These are phyloP conservation scores for Climacteris rufus DNA, from an alignment of 2,113 vertebrate species.

Conservation along the genomic window DNA sequence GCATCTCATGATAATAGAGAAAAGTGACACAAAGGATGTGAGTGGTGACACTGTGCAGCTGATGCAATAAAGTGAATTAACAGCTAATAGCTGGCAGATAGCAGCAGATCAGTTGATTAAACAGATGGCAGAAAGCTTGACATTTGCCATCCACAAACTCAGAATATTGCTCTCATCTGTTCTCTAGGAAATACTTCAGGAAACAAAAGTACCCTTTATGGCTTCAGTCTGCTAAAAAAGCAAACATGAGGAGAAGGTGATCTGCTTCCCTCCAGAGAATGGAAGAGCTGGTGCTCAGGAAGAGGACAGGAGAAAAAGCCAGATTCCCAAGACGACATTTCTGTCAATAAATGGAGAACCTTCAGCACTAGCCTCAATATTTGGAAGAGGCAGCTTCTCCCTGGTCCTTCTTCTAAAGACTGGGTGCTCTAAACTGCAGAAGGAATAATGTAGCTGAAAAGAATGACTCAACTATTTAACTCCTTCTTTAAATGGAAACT, in stretches of 20 bases:
- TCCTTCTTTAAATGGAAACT: constrained; percentile 46
- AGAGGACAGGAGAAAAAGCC: not conserved
- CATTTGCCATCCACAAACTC: not conserved
- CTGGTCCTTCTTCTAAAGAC: not conserved
- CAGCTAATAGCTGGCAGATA: constrained; percentile 6
- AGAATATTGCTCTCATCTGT: not conserved
- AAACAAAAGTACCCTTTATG: not conserved
- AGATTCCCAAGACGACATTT: not conserved
- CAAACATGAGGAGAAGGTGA: not conserved
- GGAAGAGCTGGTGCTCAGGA: not conserved
- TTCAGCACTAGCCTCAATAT: not conserved
- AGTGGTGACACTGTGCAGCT: not conserved
- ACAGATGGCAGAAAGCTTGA: not conserved
- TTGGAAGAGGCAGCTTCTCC: not conserved
- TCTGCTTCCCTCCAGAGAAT: not conserved
- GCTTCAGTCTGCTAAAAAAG: not conserved
- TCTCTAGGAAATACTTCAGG: not conserved
- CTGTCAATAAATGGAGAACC: not conserved
- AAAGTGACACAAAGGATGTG: not conserved
- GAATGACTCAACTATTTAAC: constrained; percentile 56
- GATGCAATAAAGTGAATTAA: constrained; percentile 9
- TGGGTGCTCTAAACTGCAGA: not conserved
- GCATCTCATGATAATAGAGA: not conserved
- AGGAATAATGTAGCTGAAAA: constrained; percentile 19
- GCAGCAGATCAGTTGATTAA: not conserved